Conservation (phyloP, 2,888 invertebrate species). For the Cylloceria caligata region DNA sequence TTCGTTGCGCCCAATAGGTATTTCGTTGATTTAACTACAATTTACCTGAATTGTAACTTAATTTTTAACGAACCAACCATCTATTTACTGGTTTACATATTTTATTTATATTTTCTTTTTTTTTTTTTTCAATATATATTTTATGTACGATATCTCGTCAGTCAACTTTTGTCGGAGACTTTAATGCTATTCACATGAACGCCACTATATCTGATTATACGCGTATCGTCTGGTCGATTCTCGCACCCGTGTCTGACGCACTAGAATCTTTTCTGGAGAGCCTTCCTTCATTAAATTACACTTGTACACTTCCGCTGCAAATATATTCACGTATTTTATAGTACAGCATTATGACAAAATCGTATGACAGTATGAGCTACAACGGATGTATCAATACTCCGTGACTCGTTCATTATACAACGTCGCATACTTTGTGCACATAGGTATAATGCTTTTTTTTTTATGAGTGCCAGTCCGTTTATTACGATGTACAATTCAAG, state of each 20-base stretch:
- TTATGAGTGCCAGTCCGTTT: no score
- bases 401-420: constrained; percentile 6
- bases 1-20: not conserved
- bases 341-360: constrained; percentile 28
- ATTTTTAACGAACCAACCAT: not conserved
- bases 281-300: constrained; percentile 41
- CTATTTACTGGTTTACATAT: not conserved
- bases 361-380: not conserved
- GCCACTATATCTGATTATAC: constrained; percentile 22
- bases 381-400: constrained; percentile 15
- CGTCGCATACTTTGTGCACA: not conserved
- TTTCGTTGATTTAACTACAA: not conserved
- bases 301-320: constrained; percentile 10
- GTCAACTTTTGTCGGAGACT: constrained; percentile 68
- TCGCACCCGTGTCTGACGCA: constrained; percentile 57
- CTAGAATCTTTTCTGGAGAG: constrained; percentile 58
- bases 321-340: constrained; percentile 16
- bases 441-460: not conserved
- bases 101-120: not conserved
- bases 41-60: not conserved
- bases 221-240: constrained; percentile 28
- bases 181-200: constrained; percentile 70
- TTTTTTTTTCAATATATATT: not conserved
- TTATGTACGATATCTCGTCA: constrained; percentile 33
- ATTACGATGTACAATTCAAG: no score